Base-by-base conservation (phyloP, 2,113 vertebrate species). In the Oophaga pumilio region DNA sequence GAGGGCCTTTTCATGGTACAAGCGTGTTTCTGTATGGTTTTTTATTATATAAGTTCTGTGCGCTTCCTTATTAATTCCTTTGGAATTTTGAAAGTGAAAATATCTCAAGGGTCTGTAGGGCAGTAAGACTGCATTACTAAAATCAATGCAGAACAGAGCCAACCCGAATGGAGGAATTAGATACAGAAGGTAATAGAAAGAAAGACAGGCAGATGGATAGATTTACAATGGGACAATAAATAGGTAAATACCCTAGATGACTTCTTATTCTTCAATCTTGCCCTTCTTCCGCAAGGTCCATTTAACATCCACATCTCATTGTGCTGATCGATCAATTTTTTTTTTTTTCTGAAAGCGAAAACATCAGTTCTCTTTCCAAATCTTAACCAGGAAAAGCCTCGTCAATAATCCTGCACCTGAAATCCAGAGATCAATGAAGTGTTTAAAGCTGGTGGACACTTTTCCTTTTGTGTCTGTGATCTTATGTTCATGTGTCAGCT, bases 221-320 rank as follows among this genome's bases (percentile, higher is more conserved):
- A 66, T 66, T 6, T 18, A 6, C 0, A 62, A 62, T 22, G 60
- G 20, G 60, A 1, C 3, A 62, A 62, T 22, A 18, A 62, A 56
- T 53, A 53, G 20, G 52, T 15, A 79, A 43, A 80, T 20, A 13
- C 57, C 15, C 56, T 12, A 33, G 20, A 60, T 43, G 20, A 82
- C 60, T 66, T 82, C 59, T 49, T 49, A 66, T 22, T 64, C 33
- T n/a, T 22, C 60, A 50, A 26, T 82, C 62, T 62, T 24, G 11
- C n/a, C n/a, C 53, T 11, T 84, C 66, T 8, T 56, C 28, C 1
- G 2, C n/a, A 69, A 71, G n/a, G n/a, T 71, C 49, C 50, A 71
- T 84, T 84, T 84, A 71, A 71, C 82, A 57, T 73, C 52, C 82
- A 71, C 82, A 84, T 83, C 81, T 52, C n/a, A 83, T 84, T 84